A percentile compares a stretch with the other conserved stretches of the same genome.
phyloP scores from a whole-genome alignment of 1,140 invertebrate genomes.

The Pomacea maculata region DNA sequence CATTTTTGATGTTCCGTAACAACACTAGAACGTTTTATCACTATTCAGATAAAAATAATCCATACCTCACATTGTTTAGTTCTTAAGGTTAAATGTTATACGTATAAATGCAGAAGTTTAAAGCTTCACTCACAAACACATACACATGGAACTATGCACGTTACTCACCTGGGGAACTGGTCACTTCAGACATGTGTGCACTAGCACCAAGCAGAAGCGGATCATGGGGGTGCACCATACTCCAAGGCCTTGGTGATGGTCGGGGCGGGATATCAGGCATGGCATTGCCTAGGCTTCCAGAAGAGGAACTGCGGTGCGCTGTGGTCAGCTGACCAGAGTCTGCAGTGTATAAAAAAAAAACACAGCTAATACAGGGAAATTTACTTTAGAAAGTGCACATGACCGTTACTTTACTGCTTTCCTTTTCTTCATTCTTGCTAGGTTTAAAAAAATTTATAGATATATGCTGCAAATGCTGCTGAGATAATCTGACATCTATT shows the following conservation, averaged over 20 bases:
- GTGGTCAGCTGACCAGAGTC: conserved; percentile 23
- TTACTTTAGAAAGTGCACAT: too few relatives aligned
- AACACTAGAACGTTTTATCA: too few relatives aligned
- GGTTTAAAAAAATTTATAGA: background rate
- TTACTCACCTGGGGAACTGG: conserved; percentile 4
- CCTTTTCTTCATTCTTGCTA: too few relatives aligned
- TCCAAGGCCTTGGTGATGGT: conserved; percentile 40
- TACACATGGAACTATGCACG: too few relatives aligned
- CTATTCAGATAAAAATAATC: too few relatives aligned
- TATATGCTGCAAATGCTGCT: background rate
- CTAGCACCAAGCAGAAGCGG: conserved; percentile 5
- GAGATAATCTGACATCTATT: background rate
- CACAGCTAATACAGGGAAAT: background rate
- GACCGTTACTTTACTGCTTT: too few relatives aligned
- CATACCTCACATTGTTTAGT: too few relatives aligned
- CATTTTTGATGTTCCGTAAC: too few relatives aligned
- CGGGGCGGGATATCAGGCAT: conserved; percentile 76
- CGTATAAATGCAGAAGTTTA: too few relatives aligned
- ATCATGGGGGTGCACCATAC: conserved; percentile 29
- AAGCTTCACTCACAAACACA: too few relatives aligned
- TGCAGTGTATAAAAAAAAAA: conserved; percentile 12
- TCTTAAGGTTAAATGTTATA: too few relatives aligned
- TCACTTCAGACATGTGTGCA: conserved; percentile 25
- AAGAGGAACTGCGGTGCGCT: conserved; percentile 49
- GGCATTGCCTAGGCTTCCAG: conserved; percentile 55